phyloP scores from a whole-genome alignment of 2,888 invertebrate genomes.

The Drosophila siamana region DNA sequence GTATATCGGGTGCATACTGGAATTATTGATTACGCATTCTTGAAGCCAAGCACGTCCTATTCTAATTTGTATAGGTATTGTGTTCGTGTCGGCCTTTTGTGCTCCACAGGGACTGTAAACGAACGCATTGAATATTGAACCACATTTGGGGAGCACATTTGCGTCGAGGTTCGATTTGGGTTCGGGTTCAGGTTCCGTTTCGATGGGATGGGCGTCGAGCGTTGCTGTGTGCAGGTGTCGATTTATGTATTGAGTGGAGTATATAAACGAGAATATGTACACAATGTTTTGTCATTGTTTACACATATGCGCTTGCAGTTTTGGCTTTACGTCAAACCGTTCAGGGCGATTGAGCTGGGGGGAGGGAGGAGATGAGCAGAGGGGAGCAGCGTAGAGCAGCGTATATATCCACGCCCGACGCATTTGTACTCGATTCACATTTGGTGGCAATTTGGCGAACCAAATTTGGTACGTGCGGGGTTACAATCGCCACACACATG shows the following conservation, averaged over 20 bases:
- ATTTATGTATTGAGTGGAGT: conserved; percentile 20
- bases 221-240: conserved; percentile 53
- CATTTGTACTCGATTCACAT: conserved; percentile 38
- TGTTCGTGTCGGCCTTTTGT: conserved; percentile 29
- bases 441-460: conserved; percentile 40
- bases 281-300: conserved; percentile 17
- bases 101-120: conserved; percentile 13
- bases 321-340: conserved; percentile 17
- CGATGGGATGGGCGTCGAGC: neutral
- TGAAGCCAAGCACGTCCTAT: conserved; percentile 42
- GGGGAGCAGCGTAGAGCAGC: conserved; percentile 2
- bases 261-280: conserved; percentile 17
- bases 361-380: neutral
- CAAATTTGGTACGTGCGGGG: conserved; percentile 37
- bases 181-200: conserved; percentile 9
- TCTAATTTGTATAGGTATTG: conserved; percentile 22
- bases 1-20: neutral
- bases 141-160: conserved; percentile 23
- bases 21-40: conserved; percentile 14
- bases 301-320: conserved; percentile 19
- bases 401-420: conserved; percentile 32
- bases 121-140: conserved; percentile 33
- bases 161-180: neutral
- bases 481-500: conserved; percentile 6
- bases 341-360: neutral